These are phyloP conservation scores for Balanococcus diminutus DNA, from an alignment of 2,888 invertebrate genomes.

Conservation along the genomic window DNA sequence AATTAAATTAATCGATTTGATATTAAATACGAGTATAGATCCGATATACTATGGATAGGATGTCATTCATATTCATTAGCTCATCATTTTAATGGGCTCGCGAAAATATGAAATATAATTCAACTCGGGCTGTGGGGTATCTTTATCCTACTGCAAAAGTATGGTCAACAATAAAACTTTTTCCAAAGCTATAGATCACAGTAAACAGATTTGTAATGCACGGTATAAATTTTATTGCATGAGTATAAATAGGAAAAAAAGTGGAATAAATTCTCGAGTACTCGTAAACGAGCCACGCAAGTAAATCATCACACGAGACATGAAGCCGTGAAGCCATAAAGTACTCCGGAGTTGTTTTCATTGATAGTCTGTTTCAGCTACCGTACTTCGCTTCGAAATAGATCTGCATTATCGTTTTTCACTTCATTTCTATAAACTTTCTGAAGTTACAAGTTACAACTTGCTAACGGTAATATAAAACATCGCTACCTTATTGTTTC, in stretches of 20 bases:
- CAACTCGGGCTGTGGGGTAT: not conserved
- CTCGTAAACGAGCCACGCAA: constrained; percentile 8
- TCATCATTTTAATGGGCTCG: not conserved
- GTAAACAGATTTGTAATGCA: constrained; percentile 21
- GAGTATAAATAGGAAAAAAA: constrained; percentile 6
- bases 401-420: constrained; percentile 24
- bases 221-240: constrained; percentile 22
- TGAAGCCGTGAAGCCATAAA: constrained; percentile 19
- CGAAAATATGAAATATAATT: not conserved
- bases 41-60: not conserved
- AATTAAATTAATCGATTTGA: not conserved
- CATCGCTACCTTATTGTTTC: constrained; percentile 14
- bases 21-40: not conserved
- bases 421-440: constrained; percentile 21
- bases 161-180: constrained; percentile 11
- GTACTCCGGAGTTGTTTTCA: constrained; percentile 13
- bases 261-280: constrained; percentile 13
- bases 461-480: constrained; percentile 14
- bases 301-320: constrained; percentile 20
- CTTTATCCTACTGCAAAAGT: not conserved
- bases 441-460: constrained; percentile 24
- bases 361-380: constrained; percentile 25
- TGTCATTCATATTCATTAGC: not conserved
- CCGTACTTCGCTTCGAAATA: not conserved
- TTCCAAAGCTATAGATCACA: not conserved